Base-by-base conservation (phyloP, 2,888 invertebrate species). In the Melanchra persicariae region DNA sequence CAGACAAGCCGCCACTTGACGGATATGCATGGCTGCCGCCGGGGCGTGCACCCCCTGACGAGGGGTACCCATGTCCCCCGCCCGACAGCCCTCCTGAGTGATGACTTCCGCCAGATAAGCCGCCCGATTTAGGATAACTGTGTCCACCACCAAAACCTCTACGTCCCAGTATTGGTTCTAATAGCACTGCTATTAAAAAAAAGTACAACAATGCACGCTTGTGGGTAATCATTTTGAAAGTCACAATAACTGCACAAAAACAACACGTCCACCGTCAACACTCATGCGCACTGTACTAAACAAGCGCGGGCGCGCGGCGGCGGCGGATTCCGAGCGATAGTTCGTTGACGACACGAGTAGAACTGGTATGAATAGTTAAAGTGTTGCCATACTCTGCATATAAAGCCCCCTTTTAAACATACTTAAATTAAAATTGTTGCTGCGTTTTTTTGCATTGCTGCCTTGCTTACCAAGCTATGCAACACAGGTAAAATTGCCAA, bases 201-300 rank as follows among this genome's bases (percentile, higher is more conserved):
- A 90, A 89, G 82, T 90, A 91, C 71, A 93, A 84, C 54, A 93
- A 84, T 80, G 87, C 87, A 85, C 88, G 90, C 82, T 87, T 87
- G 47, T 84, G 80, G 49, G 85, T 81, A 74, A 86, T 85, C 92
- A 92, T 93, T 74, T 79, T 84, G 17, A 78, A 61, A 87, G 80
- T 76, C 71, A 81, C 68, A 67, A 51, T 73, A 73, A 84, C 68
- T 69, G 69, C 69, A 69, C 75, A 77, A 17, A 15, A 37, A 30
- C 74, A 68, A 84, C 81, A 79, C 86, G 83, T 78, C 83, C 77
- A 72, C 58, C 63, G 51, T 64, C 30, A 26, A 61, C 81, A 87
- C 89, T 89, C 89, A 72, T 84, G 88, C 91, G 90, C 91, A 89
- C 84, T 74, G 51, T 72, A 88, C 87, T 88, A 86, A 77, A 52